Evolutionary conservation across 2,797 vertebrate species (phyloP).

Genomic region (Huso huso): DNA sequence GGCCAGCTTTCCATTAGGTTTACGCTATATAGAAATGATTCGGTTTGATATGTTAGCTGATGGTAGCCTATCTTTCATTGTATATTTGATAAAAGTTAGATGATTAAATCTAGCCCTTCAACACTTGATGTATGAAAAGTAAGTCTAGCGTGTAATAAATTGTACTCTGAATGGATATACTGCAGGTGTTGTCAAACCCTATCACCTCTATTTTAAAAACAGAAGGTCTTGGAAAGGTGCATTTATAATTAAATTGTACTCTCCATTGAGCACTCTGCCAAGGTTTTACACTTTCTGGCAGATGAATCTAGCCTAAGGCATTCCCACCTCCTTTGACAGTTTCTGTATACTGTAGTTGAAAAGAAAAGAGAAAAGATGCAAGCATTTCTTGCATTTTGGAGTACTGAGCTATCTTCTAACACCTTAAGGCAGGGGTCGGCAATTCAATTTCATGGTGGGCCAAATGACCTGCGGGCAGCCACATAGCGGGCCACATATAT

Average conservation of each 20-base stretch:
- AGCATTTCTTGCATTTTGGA: not conserved
- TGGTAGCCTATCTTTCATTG: not conserved
- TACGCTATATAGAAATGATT: not conserved
- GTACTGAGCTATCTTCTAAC: too few relatives aligned
- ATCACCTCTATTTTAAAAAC: conserved; percentile 29
- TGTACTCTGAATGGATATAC: conserved; percentile 33
- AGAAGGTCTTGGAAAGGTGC: conserved; percentile 35
- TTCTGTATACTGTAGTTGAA: not conserved
- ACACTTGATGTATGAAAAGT: conserved; percentile 14
- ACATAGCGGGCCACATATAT: too few relatives aligned
- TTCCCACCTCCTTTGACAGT: conserved; percentile 2
- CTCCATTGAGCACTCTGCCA: conserved; percentile 27
- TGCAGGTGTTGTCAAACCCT: conserved; percentile 25
- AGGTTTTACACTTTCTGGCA: conserved; percentile 26
- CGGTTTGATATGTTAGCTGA: not conserved
- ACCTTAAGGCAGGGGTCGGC: too few relatives aligned
- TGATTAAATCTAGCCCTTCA: conserved; percentile 16
- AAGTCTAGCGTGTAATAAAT: conserved; percentile 26
- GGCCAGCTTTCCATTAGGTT: too few relatives aligned
- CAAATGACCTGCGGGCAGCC: too few relatives aligned
- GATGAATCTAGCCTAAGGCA: conserved; percentile 20
- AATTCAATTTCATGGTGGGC: too few relatives aligned
- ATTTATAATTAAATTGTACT: conserved; percentile 45
- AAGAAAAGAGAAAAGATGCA: not conserved
- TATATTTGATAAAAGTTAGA: conserved; percentile 19